Conservation (phyloP, 2,888 invertebrate species). For the Diachrysia chrysitis region DNA sequence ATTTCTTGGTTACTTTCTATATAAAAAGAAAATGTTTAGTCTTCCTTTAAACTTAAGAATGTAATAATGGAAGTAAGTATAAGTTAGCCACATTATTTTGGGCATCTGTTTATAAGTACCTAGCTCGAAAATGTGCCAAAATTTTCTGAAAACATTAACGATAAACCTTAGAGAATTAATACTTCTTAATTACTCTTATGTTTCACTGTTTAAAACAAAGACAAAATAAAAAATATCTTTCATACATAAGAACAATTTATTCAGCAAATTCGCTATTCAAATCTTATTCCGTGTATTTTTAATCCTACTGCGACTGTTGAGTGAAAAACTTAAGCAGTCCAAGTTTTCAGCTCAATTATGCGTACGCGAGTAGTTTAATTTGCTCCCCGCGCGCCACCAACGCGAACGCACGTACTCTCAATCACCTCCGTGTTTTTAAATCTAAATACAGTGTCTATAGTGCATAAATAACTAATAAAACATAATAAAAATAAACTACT, state of each 20-base stretch:
- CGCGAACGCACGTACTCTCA: too few species aligned
- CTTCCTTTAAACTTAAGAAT: background rate
- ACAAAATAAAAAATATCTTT: too few species aligned
- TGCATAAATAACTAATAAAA: too few species aligned
- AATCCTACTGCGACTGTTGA: background rate
- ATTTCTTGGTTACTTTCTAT: background rate
- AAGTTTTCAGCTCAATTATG: background rate
- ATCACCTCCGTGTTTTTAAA: too few species aligned
- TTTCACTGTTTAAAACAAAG: too few species aligned
- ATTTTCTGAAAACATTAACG: background rate
- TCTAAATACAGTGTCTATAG: too few species aligned
- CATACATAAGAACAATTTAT: background rate
- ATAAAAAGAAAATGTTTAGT: background rate
- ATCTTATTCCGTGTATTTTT: background rate
- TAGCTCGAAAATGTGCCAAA: background rate
- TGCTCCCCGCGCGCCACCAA: too few species aligned
- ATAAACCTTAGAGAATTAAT: too few species aligned
- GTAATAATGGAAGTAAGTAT: background rate
- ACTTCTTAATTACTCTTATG: too few species aligned
- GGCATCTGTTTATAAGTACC: background rate
- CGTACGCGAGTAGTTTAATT: background rate
- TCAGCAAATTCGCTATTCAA: background rate
- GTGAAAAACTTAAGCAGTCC: background rate
- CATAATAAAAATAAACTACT: too few species aligned
- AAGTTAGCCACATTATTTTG: background rate